These are phyloP conservation scores for Spea hammondii DNA, from an alignment of 2,797 vertebrate species.

Conservation along the genomic window DNA sequence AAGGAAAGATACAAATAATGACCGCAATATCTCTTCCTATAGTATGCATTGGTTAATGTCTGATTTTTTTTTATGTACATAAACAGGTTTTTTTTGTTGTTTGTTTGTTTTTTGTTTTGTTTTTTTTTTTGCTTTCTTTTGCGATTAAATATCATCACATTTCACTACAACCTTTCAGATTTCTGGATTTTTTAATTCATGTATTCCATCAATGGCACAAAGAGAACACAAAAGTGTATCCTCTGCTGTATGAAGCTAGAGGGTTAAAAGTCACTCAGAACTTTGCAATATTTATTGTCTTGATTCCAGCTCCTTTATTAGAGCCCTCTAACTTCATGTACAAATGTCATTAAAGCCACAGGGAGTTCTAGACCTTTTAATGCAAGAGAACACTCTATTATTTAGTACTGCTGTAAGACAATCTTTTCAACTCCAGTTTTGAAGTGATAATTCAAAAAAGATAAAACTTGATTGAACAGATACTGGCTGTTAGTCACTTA, in stretches of 20 bases:
- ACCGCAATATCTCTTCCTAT: too few relatives aligned
- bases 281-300: constrained; percentile 48
- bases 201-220: background rate
- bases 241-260: constrained; percentile 35
- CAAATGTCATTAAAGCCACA: constrained; percentile 66
- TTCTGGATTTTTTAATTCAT: background rate
- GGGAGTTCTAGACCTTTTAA: constrained; percentile 63
- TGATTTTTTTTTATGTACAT: too few relatives aligned
- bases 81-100: too few relatives aligned
- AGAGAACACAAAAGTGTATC: constrained; percentile 6
- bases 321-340: constrained; percentile 56
- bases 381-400: constrained; percentile 61
- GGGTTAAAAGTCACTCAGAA: constrained; percentile 61
- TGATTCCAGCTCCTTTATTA: constrained; percentile 50
- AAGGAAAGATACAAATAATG: too few relatives aligned
- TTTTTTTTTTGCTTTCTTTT: too few relatives aligned
- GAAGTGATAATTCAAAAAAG: constrained; percentile 61
- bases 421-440: constrained; percentile 66
- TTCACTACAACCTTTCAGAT: too few relatives aligned
- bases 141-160: too few relatives aligned
- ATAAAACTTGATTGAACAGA: constrained; percentile 57
- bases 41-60: too few relatives aligned
- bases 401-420: constrained; percentile 61
- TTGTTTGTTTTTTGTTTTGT: too few relatives aligned
- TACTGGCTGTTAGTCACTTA: constrained; percentile 57